These are phyloP conservation scores for Tupaia chinensis DNA, from an alignment of 2,113 vertebrate species.

Conservation along the genomic window DNA sequence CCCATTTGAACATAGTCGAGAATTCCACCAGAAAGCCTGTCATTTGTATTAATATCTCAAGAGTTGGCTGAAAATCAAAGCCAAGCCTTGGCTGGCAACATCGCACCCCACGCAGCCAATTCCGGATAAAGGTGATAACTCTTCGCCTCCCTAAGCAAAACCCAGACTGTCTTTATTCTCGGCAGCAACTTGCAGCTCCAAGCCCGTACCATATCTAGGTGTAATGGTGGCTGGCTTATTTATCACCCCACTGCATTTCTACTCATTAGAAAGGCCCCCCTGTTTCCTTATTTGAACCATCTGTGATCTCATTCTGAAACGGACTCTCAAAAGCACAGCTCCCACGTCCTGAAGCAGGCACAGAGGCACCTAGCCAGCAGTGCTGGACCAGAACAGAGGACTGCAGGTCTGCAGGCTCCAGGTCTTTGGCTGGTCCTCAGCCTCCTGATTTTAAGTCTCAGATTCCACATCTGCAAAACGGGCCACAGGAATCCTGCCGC, in stretches of 20 bases:
- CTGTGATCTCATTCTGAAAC: rapidly evolving
- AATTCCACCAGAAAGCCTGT: background rate
- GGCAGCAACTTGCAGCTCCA: rapidly evolving
- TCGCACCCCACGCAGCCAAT: rapidly evolving
- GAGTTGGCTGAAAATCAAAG: background rate
- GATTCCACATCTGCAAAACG: background rate
- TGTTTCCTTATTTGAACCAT: rapidly evolving
- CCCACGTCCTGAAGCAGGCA: rapidly evolving
- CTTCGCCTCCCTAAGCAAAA: background rate
- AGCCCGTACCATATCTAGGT: rapidly evolving
- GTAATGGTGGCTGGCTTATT: rapidly evolving
- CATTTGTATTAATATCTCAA: background rate
- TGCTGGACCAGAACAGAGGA: rapidly evolving
- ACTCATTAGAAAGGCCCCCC: background rate
- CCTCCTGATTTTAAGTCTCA: background rate
- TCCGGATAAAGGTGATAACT: rapidly evolving
- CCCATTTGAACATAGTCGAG: background rate
- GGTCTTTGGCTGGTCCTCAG: rapidly evolving
- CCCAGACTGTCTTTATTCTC: background rate
- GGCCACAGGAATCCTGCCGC: background rate
- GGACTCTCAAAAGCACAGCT: rapidly evolving
- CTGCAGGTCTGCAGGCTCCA: rapidly evolving
- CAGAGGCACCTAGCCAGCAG: too few relatives aligned
- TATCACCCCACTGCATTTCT: rapidly evolving
- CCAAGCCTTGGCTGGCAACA: background rate